Evolutionary conservation across 2,888 invertebrate species (phyloP).

Genomic region (Athrips mouffetella): DNA sequence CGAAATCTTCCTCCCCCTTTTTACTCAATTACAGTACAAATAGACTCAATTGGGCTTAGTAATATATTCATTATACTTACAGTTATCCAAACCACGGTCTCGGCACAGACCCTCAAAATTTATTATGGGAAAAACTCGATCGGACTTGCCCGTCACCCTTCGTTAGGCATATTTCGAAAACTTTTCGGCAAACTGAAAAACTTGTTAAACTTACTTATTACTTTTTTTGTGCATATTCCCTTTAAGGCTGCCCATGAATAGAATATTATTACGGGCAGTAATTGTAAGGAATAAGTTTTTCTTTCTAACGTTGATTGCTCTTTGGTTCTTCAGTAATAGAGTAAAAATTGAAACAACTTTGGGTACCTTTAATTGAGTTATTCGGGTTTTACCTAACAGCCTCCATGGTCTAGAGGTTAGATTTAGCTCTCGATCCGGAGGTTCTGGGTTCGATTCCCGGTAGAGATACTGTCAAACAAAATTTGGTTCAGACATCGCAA

Average conservation of each 20-base stretch:
- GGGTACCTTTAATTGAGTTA: too few species aligned
- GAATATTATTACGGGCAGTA: conserved; percentile 11
- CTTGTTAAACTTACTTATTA: conserved; percentile 13
- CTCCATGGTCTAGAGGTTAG: too few species aligned
- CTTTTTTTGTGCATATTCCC: conserved; percentile 13
- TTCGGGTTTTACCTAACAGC: too few species aligned
- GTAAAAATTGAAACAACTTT: conserved; percentile 4
- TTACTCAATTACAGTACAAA: not conserved
- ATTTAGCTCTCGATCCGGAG: too few species aligned
- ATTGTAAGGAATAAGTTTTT: conserved; percentile 3
- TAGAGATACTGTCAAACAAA: too few species aligned
- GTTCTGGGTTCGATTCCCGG: too few species aligned
- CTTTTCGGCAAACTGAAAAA: conserved; percentile 15
- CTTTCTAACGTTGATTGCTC: conserved; percentile 3
- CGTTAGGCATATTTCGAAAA: conserved; percentile 14
- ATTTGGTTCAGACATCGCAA: too few species aligned
- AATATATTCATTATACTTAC: not conserved
- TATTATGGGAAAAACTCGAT: conserved; percentile 8
- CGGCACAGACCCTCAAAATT: not conserved
- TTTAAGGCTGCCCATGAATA: conserved; percentile 12
- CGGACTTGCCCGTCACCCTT: conserved; percentile 12
- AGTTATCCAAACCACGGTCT: not conserved
- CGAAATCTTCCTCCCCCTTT: not conserved
- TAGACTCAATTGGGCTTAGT: not conserved
- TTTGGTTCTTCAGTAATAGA: conserved; percentile 1